Conservation (phyloP, 2,888 invertebrate genomes). For the Ischnus inquisitorius region DNA sequence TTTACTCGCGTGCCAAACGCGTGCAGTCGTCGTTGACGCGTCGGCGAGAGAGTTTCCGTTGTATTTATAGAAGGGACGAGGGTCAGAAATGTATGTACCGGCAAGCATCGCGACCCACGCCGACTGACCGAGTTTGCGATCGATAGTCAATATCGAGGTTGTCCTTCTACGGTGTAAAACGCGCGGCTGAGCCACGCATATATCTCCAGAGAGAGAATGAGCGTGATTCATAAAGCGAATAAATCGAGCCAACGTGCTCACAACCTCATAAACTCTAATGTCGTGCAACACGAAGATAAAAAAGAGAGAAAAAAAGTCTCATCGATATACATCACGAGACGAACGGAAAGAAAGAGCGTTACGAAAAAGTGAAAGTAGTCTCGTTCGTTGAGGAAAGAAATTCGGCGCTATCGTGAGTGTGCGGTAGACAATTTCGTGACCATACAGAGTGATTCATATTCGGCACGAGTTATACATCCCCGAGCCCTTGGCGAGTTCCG, state of each 20-base stretch:
- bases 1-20: slow-evolving; percentile 21
- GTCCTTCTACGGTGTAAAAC: slow-evolving; percentile 59
- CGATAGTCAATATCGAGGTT: slow-evolving; percentile 67
- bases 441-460: background rate
- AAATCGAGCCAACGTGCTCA: background rate
- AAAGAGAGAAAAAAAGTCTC: slow-evolving; percentile 1
- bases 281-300: background rate
- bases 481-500: slow-evolving; percentile 1
- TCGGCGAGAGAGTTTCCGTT: slow-evolving; percentile 20
- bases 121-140: slow-evolving; percentile 61
- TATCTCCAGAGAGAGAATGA: slow-evolving; percentile 18
- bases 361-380: slow-evolving; percentile 41
- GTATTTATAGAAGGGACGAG: slow-evolving; percentile 64
- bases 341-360: slow-evolving; percentile 16
- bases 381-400: slow-evolving; percentile 16
- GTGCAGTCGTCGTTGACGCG: slow-evolving; percentile 22
- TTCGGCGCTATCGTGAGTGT: slow-evolving; percentile 10
- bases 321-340: background rate
- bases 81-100: slow-evolving; percentile 54
- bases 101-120: slow-evolving; percentile 46
- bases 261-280: background rate
- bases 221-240: slow-evolving; percentile 53
- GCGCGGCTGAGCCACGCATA: slow-evolving; percentile 12
- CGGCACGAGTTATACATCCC: background rate
- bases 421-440: background rate